Base-by-base conservation (phyloP, 1,140 invertebrate genomes). In the Diprion similis region DNA sequence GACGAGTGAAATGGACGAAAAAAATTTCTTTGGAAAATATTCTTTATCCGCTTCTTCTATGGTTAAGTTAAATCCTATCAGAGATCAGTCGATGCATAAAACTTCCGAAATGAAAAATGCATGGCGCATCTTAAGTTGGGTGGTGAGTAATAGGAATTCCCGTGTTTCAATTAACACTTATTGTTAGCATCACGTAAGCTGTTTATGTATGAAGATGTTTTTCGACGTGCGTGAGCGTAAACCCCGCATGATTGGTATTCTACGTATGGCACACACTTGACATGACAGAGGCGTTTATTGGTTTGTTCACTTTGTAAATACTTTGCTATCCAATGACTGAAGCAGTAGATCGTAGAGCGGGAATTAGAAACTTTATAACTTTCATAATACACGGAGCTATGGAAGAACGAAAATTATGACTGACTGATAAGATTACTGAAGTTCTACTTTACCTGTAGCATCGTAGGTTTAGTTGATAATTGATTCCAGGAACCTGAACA, bases 1-100 rank as follows among this genome's bases (percentile, higher is more conserved):
- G 51, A 59, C 11, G 51, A 59, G 51, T 11, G 51, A 69, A 46
- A 76, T 73, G 73, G 68, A 76, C 18, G 18, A 10, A 15, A 46
- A 59, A 70, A 59, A 71, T 46, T 70, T 15, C 59, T 74, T 74
- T 70, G 75, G 45, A 37, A 76, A 70, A 64, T 76, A 76, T 66
- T 18, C 18, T 11, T 19, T 76, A 18, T 74, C 75, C 10, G 13
- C 48, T 70, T 67, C 37, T 10, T 71, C 73, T 11, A 70, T 76
- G n/a, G 71, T 74, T 10, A 76, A 59, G 47, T 71, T 76, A 17
- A 69, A 59, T 15, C 65, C 37, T 17, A 15, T 18, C 1, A 67
- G 71, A 46, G 48, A 66, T 45, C 37, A 71, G 8, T 8, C 47
- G 24, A 70, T 70, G 13, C 17, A n/a, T 15, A n/a, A 46, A 11